Evolutionary conservation across 2,888 invertebrate genomes (phyloP).

Genomic region (Hydropsyche betteni): DNA sequence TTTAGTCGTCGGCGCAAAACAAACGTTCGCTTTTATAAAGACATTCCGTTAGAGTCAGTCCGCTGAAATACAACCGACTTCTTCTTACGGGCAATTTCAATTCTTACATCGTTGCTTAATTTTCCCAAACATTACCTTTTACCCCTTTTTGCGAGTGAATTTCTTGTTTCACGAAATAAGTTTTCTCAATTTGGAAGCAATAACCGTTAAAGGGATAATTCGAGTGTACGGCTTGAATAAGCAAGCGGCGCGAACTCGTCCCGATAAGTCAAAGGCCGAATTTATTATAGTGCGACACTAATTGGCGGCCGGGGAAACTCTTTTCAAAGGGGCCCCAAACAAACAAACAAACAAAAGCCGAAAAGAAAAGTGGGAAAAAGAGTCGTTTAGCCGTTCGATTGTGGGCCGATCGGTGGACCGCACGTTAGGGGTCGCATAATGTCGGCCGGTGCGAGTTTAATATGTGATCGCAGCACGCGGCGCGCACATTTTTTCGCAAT

Average conservation of each 20-base stretch:
- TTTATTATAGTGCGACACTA: too few relatives aligned
- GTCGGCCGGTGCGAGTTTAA: constrained; percentile 11
- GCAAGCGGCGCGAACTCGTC: constrained; percentile 5
- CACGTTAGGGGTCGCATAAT: constrained; percentile 16
- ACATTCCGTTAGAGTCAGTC: constrained; percentile 5
- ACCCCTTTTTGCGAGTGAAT: constrained; percentile 1
- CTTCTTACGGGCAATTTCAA: constrained; percentile 20
- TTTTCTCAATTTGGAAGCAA: constrained; percentile 16
- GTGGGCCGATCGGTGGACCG: neutral
- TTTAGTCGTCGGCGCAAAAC: constrained; percentile 24
- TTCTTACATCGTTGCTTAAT: constrained; percentile 26
- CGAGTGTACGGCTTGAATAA: constrained; percentile 16
- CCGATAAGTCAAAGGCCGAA: too few relatives aligned
- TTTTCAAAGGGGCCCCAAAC: neutral
- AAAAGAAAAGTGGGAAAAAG: neutral
- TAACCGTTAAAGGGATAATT: constrained; percentile 22
- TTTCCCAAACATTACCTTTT: constrained; percentile 24
- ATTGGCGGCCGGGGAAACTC: too few relatives aligned
- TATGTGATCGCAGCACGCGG: constrained; percentile 24
- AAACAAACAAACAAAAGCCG: constrained; percentile 2
- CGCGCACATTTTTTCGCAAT: constrained; percentile 36
- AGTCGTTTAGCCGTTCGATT: constrained; percentile 1
- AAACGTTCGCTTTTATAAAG: constrained; percentile 22
- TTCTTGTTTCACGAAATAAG: constrained; percentile 15
- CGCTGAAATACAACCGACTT: neutral